Base-by-base conservation (phyloP, 1,140 invertebrate genomes). In the Asobara japonica region DNA sequence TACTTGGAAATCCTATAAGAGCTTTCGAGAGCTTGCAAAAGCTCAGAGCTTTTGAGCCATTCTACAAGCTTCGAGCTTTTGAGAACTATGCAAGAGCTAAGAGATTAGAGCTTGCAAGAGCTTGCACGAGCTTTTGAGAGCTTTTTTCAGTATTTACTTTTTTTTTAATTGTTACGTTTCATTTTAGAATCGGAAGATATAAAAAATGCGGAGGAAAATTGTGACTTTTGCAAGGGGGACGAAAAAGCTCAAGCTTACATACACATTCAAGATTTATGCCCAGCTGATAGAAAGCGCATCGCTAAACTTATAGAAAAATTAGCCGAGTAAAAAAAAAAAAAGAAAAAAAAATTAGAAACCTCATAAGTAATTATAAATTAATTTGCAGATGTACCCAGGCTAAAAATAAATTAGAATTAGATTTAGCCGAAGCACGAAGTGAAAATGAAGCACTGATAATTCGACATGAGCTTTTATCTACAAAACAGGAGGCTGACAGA, bases 201-300 rank as follows among this genome's bases (percentile, higher is more conserved):
- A 33, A 75, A 67, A 71, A 71, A 45, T 20, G 61, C 73, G 22
- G 65, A 71, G 56, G 62, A 67, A n/a, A 22, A 33, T 30, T 82
- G 79, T 51, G 78, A 78, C 68, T 79, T 79, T 70, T 72, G 64
- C 16, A 77, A 75, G 0, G 78, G 77, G 7, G 29, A 56, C 3
- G 67, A 71, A 30, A 51, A 76, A 30, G 1, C 69, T 72, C 48
- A 45, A 72, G 4, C 72, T 78, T 29, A 20, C 8, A 22, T 25
- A 5, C 81, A 82, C 27, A 80, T 82, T 6, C 76, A 78, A 25
- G 77, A 82, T 73, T 71, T 82, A 6, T 81, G 82, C 62, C 76
- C 78, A 0, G 77, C 73, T 8, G 82, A 82, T 71, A 80, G 76
- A 61, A 78, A 74, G 33, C 75, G 78, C 64, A 80, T 82, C 29